Conservation (phyloP, 2,888 invertebrate species). For the Embidobia sp. region DNA sequence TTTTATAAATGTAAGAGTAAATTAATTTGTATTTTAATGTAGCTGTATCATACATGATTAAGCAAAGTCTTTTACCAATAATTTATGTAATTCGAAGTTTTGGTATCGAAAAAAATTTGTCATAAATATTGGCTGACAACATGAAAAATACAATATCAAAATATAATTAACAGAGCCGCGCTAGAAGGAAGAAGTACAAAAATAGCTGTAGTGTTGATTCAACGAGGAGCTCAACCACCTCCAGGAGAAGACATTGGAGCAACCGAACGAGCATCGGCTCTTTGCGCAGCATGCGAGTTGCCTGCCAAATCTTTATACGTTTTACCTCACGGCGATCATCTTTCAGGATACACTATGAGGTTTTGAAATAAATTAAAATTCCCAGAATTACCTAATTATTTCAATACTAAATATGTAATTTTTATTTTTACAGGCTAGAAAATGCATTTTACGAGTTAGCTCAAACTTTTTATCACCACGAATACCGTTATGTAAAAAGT, state of each 20-base stretch:
- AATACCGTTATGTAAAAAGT: conserved; percentile 92
- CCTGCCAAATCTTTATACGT: conserved; percentile 96
- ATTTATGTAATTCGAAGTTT: too few relatives aligned
- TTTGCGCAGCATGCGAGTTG: conserved; percentile 95
- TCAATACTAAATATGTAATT: background rate
- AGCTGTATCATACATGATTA: too few relatives aligned
- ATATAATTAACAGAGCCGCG: conserved; percentile 84
- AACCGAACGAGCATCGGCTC: conserved; percentile 93
- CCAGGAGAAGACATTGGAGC: conserved; percentile 93
- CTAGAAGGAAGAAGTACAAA: conserved; percentile 88
- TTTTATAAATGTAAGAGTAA: too few relatives aligned
- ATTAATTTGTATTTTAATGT: too few relatives aligned
- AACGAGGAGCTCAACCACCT: conserved; percentile 89
- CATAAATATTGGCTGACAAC: too few relatives aligned
- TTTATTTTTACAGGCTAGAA: conserved; percentile 86
- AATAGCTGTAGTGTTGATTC: conserved; percentile 94
- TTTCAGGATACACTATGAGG: conserved; percentile 86
- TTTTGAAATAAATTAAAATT: conserved; percentile 67
- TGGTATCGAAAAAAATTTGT: too few relatives aligned
- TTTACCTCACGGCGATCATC: conserved; percentile 94
- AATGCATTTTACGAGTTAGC: conserved; percentile 96
- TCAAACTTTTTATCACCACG: conserved; percentile 95
- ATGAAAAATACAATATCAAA: too few relatives aligned
- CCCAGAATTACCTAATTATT: too few relatives aligned
- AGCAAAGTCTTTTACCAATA: too few relatives aligned